Evolutionary conservation across 2,797 vertebrate genomes (phyloP), one percentile per base, ranked within the genome.

Genomic region (Glossophaga mutica): DNA sequence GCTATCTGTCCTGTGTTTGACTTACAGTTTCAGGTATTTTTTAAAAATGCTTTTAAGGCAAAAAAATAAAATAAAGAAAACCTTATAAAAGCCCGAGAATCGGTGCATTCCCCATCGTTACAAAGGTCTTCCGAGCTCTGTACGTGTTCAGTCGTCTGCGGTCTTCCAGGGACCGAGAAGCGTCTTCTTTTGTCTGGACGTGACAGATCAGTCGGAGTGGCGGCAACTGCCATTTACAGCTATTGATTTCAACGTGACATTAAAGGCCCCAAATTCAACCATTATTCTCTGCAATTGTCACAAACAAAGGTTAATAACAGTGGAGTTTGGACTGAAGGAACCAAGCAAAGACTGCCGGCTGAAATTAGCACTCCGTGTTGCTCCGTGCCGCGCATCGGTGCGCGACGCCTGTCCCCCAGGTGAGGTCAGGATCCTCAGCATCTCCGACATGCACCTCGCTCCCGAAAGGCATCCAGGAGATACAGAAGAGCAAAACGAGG

Each of bases 211-310:
- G 89, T 97, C 96, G 97, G 97, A 98, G 98, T 37, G 94, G 57
- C 70, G 96, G 79, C 94, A 97, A 97, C 96, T 73, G 88, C 94
- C 95, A 98, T 97, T 98, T 98, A 98, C 68, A 97, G 93, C 62
- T 98, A 97, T 97, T 97, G 97, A 98, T 98, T 98, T 98, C 96
- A 97, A 97, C 74, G 96, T 78, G 96, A 95, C 93, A 94, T 97
- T 98, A 98, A 97, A 98, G 70, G 85, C 96, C 67, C 84, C 68
- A 94, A 97, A 97, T 89, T 97, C 96, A 98, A 97, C 96, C 94
- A 96, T 97, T 73, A 97, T 97, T 98, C 97, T 97, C 95, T 97
- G 97, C 96, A 89, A 91, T 97, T 98, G 97, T 98, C 97, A 98
- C 97, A 97, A 97, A 97, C 81, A 97, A 97, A 97, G 94, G 95